These are phyloP conservation scores for Synergus laeviventris DNA, from an alignment of 2,888 invertebrate genomes.

Conservation along the genomic window DNA sequence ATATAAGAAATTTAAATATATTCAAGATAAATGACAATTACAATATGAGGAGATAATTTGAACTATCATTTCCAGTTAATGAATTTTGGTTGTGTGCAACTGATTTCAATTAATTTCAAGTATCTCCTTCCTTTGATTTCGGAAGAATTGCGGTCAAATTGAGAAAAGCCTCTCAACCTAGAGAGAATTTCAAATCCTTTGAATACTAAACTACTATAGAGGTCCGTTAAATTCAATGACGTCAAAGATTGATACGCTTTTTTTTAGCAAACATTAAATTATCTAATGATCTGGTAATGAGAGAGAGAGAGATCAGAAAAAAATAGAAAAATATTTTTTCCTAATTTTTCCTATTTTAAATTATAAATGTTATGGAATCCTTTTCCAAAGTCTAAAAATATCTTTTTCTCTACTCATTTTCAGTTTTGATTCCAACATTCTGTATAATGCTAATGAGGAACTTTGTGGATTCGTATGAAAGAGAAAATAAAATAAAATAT, in stretches of 20 bases:
- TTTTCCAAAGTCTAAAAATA: neutral
- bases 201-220: neutral
- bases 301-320: too few species aligned
- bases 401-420: neutral
- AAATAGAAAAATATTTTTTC: too few species aligned
- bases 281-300: too few species aligned
- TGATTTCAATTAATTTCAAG: constrained; percentile 33
- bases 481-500: neutral
- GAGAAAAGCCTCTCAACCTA: neutral
- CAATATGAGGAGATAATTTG: neutral
- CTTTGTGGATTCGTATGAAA: neutral
- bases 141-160: neutral
- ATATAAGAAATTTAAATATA: neutral
- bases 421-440: neutral
- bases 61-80: constrained; percentile 2
- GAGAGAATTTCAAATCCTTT: neutral
- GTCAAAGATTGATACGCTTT: neutral
- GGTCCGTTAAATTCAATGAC: neutral
- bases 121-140: constrained; percentile 5
- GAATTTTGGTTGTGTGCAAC: constrained; percentile 4
- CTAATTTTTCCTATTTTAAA: too few species aligned
- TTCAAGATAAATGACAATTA: neutral
- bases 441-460: neutral
- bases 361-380: too few species aligned
- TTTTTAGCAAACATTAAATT: too few species aligned